Conservation (phyloP, 1,140 invertebrate species). For the Muscidifurax raptorellus region DNA sequence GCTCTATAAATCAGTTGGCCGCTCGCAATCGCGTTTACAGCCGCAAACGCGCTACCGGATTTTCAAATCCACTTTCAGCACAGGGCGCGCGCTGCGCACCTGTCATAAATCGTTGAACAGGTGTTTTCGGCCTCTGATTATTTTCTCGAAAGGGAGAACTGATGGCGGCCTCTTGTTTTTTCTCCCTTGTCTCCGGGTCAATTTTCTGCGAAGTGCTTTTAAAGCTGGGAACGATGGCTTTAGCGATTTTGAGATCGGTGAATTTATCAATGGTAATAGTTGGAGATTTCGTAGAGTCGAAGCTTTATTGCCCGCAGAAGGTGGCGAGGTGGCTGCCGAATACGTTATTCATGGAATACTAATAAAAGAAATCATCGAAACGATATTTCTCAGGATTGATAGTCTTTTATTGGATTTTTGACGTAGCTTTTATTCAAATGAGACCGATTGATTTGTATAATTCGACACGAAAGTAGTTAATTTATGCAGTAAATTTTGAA, state of each 20-base stretch:
- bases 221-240: not conserved
- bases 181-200: not conserved
- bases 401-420: not conserved
- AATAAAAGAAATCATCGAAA: not conserved
- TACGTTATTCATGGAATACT: not conserved
- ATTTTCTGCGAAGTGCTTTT: not conserved
- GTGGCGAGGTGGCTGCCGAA: not conserved
- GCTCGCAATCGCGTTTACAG: constrained; percentile 13
- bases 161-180: not conserved
- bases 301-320: not conserved
- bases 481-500: no score
- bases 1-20: constrained; percentile 26
- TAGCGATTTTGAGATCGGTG: not conserved
- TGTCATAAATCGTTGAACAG: constrained; percentile 36
- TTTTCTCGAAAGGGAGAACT: not conserved
- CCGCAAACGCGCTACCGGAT: constrained; percentile 7
- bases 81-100: not conserved
- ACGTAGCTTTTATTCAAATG: not conserved
- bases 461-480: not conserved
- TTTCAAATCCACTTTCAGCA: constrained; percentile 7
- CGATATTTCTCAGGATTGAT: not conserved
- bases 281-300: not conserved
- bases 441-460: not conserved
- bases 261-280: constrained; percentile 15
- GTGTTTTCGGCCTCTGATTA: constrained; percentile 21